Conservation (phyloP, 1,140 invertebrate genomes). For the Lethrus apterus region DNA sequence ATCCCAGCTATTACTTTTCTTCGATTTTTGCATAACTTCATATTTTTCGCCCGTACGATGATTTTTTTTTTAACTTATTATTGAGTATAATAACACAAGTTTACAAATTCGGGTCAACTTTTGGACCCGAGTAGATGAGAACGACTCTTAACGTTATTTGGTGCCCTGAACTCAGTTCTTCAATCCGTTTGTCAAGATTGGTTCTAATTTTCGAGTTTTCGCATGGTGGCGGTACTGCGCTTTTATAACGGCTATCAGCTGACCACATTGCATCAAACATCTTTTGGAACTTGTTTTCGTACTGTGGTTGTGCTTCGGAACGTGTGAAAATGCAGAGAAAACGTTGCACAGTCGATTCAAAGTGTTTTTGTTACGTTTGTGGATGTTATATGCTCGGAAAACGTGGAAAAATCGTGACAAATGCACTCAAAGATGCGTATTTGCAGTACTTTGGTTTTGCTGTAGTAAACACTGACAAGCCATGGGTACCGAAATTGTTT, state of each 20-base stretch:
- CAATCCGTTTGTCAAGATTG: not conserved
- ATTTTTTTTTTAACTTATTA: too few relatives aligned
- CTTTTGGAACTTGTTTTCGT: slow-evolving; percentile 2
- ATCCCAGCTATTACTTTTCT: too few relatives aligned
- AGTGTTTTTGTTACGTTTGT: slow-evolving; percentile 12
- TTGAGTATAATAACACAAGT: too few relatives aligned
- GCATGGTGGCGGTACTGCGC: too few relatives aligned
- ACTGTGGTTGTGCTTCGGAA: not conserved
- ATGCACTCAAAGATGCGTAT: slow-evolving; percentile 11
- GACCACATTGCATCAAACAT: slow-evolving; percentile 4
- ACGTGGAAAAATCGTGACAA: slow-evolving; percentile 9
- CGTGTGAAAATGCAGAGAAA: slow-evolving; percentile 9
- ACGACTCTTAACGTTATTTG: slow-evolving; percentile 15
- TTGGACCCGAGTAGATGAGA: slow-evolving; percentile 15
- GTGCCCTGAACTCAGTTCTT: slow-evolving; percentile 9
- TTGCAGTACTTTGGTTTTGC: slow-evolving; percentile 13
- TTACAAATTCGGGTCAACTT: slow-evolving; percentile 17
- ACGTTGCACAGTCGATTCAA: slow-evolving; percentile 10
- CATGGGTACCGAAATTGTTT: slow-evolving; percentile 13
- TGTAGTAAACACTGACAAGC: slow-evolving; percentile 12
- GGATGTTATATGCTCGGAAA: slow-evolving; percentile 13
- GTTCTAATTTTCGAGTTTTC: slow-evolving; percentile 6
- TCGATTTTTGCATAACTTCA: too few relatives aligned
- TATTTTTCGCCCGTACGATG: too few relatives aligned
- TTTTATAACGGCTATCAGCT: slow-evolving; percentile 6